A percentile compares a stretch with the other conserved stretches of the same genome.
Conservation (phyloP, 2,113 vertebrate genomes). For the Turnix velox region DNA sequence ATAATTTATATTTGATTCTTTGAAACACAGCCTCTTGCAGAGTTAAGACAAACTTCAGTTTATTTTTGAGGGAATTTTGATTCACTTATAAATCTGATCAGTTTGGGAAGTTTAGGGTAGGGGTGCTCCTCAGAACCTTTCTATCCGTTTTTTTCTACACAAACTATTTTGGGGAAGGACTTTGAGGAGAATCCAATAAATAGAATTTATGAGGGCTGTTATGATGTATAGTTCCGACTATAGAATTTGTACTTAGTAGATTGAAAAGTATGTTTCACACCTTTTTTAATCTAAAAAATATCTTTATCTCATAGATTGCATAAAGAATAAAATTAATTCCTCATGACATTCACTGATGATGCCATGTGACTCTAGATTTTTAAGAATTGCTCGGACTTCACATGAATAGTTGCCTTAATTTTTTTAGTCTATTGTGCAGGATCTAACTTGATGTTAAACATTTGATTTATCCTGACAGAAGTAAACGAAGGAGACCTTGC, state of each 20-base stretch:
- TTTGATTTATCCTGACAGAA: conserved; percentile 17
- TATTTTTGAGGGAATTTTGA: not conserved
- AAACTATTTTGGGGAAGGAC: not conserved
- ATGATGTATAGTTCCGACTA: not conserved
- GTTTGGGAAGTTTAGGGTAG: not conserved
- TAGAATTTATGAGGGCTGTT: not conserved
- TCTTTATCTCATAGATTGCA: not conserved
- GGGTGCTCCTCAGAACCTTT: not conserved
- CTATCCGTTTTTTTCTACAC: not conserved
- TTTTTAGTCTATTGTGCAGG: not conserved
- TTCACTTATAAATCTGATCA: not conserved
- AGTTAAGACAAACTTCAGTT: not conserved
- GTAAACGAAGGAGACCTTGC: not conserved
- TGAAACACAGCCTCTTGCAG: not conserved
- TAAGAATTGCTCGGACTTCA: not conserved
- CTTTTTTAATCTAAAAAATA: not conserved
- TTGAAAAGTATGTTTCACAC: not conserved
- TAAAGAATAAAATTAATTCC: not conserved
- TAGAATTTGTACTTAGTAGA: not conserved
- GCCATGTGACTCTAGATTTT: not conserved
- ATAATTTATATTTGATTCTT: not conserved
- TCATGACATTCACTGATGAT: not conserved
- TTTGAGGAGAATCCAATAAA: not conserved
- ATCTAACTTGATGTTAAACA: not conserved
- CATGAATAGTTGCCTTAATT: not conserved